These are phyloP conservation scores for Himantopus leucocephalus DNA, from an alignment of 2,113 vertebrate genomes.

Conservation along the genomic window DNA sequence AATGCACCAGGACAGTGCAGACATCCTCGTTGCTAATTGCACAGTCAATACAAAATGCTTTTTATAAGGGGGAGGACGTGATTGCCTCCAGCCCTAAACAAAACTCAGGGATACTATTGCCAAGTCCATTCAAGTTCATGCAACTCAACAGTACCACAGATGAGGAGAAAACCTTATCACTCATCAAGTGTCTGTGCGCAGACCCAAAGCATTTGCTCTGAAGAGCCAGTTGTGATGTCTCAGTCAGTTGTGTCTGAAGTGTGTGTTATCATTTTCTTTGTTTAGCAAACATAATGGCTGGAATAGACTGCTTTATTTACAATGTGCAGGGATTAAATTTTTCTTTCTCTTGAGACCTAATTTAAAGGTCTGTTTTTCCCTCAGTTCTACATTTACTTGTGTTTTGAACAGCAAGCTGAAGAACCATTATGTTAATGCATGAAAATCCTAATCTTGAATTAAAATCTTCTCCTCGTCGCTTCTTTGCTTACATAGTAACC, in stretches of 20 bases:
- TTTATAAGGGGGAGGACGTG: background rate
- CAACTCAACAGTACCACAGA: background rate
- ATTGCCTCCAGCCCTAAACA: background rate
- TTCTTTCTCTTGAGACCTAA: slow-evolving; percentile 41
- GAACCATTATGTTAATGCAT: background rate
- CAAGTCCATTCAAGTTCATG: background rate
- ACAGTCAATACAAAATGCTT: background rate
- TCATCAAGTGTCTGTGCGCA: background rate
- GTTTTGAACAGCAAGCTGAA: background rate
- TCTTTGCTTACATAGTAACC: background rate
- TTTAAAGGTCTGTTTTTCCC: slow-evolving; percentile 48
- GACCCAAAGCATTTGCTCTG: background rate
- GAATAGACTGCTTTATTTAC: slow-evolving; percentile 36
- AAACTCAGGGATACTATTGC: background rate
- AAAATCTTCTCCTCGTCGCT: background rate
- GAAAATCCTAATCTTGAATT: slow-evolving; percentile 7
- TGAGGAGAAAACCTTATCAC: background rate
- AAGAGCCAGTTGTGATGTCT: background rate
- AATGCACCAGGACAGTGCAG: background rate
- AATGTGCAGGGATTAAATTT: slow-evolving; percentile 9
- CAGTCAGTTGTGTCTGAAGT: background rate
- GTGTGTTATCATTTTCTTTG: background rate
- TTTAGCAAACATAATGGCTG: slow-evolving; percentile 3
- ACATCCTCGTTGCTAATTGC: background rate
- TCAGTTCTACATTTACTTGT: slow-evolving; percentile 2